Evolutionary conservation across 1,140 invertebrate genomes (phyloP).

Genomic region (Drosophila persimilis): DNA sequence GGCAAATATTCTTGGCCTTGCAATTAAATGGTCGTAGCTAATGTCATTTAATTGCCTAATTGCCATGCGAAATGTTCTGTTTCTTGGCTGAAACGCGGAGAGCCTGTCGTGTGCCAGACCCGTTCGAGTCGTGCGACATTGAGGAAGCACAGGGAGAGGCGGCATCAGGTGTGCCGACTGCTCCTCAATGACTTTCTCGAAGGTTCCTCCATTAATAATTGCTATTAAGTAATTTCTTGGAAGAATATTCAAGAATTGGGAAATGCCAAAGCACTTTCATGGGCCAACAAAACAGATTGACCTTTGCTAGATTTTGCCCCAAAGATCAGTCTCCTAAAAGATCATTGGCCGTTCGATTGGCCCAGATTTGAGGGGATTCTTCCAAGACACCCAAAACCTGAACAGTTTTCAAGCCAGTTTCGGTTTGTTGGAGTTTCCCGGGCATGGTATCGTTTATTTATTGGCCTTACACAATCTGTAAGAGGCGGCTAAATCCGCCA

Average conservation of each 20-base stretch:
- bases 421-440: slow-evolving; percentile 13
- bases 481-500: slow-evolving; percentile 20
- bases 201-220: slow-evolving; percentile 38
- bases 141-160: slow-evolving; percentile 8
- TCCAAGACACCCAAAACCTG: background rate
- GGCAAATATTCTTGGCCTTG: slow-evolving; percentile 41
- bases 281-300: background rate
- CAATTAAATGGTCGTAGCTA: slow-evolving; percentile 70
- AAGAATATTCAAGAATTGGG: slow-evolving; percentile 3
- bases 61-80: slow-evolving; percentile 46
- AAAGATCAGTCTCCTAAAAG: too few species aligned
- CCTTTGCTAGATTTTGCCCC: too few species aligned
- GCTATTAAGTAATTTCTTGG: slow-evolving; percentile 35
- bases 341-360: background rate
- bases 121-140: slow-evolving; percentile 57
- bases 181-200: slow-evolving; percentile 6
- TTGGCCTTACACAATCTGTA: slow-evolving; percentile 30
- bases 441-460: slow-evolving; percentile 13
- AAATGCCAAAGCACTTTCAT: background rate
- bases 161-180: slow-evolving; percentile 24
- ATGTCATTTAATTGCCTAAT: slow-evolving; percentile 73
- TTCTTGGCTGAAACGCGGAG: background rate
- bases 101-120: slow-evolving; percentile 65
- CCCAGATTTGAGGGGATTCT: too few species aligned
- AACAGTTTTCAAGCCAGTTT: slow-evolving; percentile 3